Evolutionary conservation across 2,888 invertebrate species (phyloP).

Genomic region (Mongoloraphidia duomilia): DNA sequence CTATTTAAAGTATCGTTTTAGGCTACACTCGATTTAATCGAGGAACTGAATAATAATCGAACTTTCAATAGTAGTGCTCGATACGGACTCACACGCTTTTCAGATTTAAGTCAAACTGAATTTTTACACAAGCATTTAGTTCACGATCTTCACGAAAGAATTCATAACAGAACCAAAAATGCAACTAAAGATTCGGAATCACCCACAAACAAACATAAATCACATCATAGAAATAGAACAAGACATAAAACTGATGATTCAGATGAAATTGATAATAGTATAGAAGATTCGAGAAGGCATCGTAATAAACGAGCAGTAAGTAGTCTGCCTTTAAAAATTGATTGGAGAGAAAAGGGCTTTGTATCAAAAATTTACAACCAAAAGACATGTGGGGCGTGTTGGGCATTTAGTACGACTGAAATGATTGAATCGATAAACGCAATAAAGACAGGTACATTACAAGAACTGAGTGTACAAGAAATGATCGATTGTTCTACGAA

Average conservation of each 20-base stretch:
- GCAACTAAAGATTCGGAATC: no score
- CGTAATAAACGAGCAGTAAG: not conserved
- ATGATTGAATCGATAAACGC: constrained; percentile 65
- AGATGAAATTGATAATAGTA: not conserved
- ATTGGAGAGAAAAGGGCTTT: constrained; percentile 41
- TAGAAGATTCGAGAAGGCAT: no score
- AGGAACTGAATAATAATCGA: not conserved
- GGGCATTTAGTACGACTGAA: constrained; percentile 70
- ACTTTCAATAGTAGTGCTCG: constrained; percentile 3
- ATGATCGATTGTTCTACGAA: constrained; percentile 66
- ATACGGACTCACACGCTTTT: constrained; percentile 4
- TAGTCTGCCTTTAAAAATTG: constrained; percentile 22
- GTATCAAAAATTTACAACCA: constrained; percentile 57
- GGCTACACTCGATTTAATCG: not conserved
- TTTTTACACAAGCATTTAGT: constrained; percentile 1
- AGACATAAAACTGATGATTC: not conserved
- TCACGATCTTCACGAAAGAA: not conserved
- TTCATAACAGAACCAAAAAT: not conserved
- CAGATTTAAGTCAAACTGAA: constrained; percentile 1
- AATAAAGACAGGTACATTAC: constrained; percentile 43
- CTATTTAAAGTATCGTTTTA: not conserved
- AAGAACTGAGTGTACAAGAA: constrained; percentile 59
- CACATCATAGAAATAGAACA: not conserved
- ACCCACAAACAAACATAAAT: not conserved
- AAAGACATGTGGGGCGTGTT: constrained; percentile 68